Evolutionary conservation across 2,888 invertebrate species (phyloP), one percentile per base, ranked within the genome.

Genomic region (Geophilus truncorum): DNA sequence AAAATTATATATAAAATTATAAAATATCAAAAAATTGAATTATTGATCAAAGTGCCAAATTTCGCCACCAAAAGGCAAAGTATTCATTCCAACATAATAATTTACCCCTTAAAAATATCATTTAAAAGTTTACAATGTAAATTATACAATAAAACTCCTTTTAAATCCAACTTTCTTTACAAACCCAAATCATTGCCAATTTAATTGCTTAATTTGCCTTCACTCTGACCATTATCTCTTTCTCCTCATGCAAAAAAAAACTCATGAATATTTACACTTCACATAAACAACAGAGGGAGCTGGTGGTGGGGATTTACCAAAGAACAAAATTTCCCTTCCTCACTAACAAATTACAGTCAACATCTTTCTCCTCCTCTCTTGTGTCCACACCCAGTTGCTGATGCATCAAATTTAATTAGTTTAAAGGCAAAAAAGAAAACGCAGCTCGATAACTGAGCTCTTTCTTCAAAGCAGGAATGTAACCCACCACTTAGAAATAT

Each of bases 351-450:
- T 70, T 70, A 70, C 70, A 70, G 9, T 25, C 70, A 70, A 70
- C 70, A 28, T 70, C 70, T 70, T 70, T 70, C 70, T 25, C 70
- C 51, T 51, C 28, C 70, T 70, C 70, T 25, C 70, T 62, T 28
- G 28, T 70, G 70, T 70, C 70, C 70, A 70, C 70, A 70, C 70
- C 70, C 70, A 70, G 25, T 70, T 70, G 28, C 70, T 70, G 25
- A 70, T 70, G 25, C 70, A 70, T 10, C 25, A 70, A 70, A 70
- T 70, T 28, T 70, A 70, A 70, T 70, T 70, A 70, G 70, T 70
- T 70, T 25, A 70, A 70, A 9, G 70, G n/a, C n/a, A 2, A 9
- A 25, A 12, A 45, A 45, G 45, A 12, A 45, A 45, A 70, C 25
- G 28, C 70, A 70, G 70, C 28, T 70, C 70, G 28, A 70, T 70